These are phyloP conservation scores for Merodon equestris DNA, from an alignment of 2,888 invertebrate genomes.

Conservation along the genomic window DNA sequence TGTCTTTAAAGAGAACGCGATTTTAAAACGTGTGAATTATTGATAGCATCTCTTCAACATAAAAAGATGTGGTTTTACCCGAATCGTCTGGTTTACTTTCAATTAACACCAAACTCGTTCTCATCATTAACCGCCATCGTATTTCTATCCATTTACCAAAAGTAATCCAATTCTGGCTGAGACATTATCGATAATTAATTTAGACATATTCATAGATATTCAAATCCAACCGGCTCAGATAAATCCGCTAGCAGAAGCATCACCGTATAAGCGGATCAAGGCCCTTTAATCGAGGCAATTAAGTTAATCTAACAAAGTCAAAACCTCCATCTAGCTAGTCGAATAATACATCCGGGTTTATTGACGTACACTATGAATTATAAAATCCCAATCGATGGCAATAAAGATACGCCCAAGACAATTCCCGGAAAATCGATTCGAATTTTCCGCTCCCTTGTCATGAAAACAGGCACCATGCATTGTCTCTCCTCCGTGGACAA, in stretches of 20 bases:
- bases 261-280: not conserved
- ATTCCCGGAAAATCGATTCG: slow-evolving; percentile 63
- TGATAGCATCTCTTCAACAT: too few relatives aligned
- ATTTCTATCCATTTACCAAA: not conserved
- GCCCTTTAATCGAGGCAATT: not conserved
- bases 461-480: slow-evolving; percentile 42
- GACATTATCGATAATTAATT: not conserved
- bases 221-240: not conserved
- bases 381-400: slow-evolving; percentile 8
- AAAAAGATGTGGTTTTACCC: too few relatives aligned
- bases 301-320: not conserved
- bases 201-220: not conserved
- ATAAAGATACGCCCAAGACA: slow-evolving; percentile 43
- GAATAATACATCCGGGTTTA: slow-evolving; percentile 33
- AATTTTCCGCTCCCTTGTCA: slow-evolving; percentile 59
- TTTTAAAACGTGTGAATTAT: too few relatives aligned
- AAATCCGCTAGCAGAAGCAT: not conserved
- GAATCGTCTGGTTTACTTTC: too few relatives aligned
- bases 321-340: not conserved
- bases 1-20: too few relatives aligned
- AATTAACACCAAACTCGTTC: too few relatives aligned
- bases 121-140: too few relatives aligned
- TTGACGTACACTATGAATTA: not conserved
- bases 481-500: slow-evolving; percentile 36
- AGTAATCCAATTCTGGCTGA: not conserved